Percentiles rank a stretch among this genome's conserved stretches.
phyloP scores from a whole-genome alignment of 1,140 invertebrate genomes.

The Neuroterus valhalla region DNA sequence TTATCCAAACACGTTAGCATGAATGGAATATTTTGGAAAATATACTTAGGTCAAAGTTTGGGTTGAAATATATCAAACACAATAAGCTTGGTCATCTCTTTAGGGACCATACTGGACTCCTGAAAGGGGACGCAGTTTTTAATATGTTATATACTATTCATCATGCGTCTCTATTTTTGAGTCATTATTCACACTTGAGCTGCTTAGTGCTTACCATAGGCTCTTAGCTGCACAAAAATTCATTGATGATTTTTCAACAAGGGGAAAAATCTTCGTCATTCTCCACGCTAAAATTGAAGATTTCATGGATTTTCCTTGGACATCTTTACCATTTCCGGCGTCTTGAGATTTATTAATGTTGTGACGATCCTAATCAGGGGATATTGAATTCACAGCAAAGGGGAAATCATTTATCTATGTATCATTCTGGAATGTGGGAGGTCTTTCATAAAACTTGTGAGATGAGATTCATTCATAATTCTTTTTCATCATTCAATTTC shows the following conservation, averaged over 20 bases:
- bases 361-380: constrained; percentile 12
- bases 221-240: constrained; percentile 52
- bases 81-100: constrained; percentile 49
- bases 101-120: constrained; percentile 32
- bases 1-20: not conserved
- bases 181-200: constrained; percentile 54
- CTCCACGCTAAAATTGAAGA: constrained; percentile 12
- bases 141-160: constrained; percentile 56
- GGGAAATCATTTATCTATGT: too few relatives aligned
- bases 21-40: constrained; percentile 6
- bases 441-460: not conserved
- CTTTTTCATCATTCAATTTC: not conserved
- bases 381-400: not conserved
- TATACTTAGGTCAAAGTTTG: not conserved
- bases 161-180: constrained; percentile 52
- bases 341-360: not conserved
- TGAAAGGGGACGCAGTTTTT: constrained; percentile 46
- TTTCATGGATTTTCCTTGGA: not conserved
- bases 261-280: constrained; percentile 35
- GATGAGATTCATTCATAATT: not conserved
- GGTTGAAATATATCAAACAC: not conserved
- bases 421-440: not conserved
- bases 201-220: constrained; percentile 41
- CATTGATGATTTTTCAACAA: constrained; percentile 53
- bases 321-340: constrained; percentile 18